Percentiles rank a stretch among this genome's conserved stretches.
Evolutionary conservation across 2,797 vertebrate genomes (phyloP).

Genomic region (Myotis pilosus): DNA sequence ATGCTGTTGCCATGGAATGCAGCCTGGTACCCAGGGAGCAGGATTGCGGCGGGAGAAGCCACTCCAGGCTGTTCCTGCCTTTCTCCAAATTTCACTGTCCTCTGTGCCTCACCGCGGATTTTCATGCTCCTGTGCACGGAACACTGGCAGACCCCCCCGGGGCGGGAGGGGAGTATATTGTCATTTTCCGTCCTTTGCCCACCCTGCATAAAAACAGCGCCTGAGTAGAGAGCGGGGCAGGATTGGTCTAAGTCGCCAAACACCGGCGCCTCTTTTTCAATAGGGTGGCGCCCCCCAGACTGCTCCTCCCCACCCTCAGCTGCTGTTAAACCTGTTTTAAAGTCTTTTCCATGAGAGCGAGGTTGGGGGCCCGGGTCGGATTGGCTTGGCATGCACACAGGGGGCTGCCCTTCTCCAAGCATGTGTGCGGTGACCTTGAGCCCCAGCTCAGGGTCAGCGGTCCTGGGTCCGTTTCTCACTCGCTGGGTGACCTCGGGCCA

Average conservation of each 20-base stretch:
- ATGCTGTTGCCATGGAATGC: constrained; percentile 85
- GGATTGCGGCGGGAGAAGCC: constrained; percentile 70
- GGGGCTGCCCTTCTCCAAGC: accelerated
- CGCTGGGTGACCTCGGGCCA: background rate
- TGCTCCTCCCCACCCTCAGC: accelerated
- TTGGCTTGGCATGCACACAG: accelerated
- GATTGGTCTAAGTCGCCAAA: background rate
- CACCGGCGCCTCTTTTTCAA: background rate
- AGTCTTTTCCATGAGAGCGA: background rate
- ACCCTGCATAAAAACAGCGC: constrained; percentile 70
- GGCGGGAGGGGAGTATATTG: constrained; percentile 26
- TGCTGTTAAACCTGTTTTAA: background rate
- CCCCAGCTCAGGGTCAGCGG: background rate
- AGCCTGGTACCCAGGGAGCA: constrained; percentile 80
- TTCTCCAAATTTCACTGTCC: background rate
- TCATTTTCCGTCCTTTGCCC: constrained; percentile 68
- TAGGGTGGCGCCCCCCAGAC: background rate
- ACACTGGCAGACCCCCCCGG: constrained; percentile 67
- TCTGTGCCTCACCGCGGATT: background rate
- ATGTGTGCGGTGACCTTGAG: accelerated
- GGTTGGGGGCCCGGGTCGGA: background rate
- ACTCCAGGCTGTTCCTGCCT: constrained; percentile 30
- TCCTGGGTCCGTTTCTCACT: accelerated
- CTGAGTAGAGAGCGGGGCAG: constrained; percentile 40
- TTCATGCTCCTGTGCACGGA: background rate